Percentiles rank a stretch among this genome's conserved stretches.
Conservation (phyloP, 1,140 invertebrate species). For the Dinothrombium tinctorium region DNA sequence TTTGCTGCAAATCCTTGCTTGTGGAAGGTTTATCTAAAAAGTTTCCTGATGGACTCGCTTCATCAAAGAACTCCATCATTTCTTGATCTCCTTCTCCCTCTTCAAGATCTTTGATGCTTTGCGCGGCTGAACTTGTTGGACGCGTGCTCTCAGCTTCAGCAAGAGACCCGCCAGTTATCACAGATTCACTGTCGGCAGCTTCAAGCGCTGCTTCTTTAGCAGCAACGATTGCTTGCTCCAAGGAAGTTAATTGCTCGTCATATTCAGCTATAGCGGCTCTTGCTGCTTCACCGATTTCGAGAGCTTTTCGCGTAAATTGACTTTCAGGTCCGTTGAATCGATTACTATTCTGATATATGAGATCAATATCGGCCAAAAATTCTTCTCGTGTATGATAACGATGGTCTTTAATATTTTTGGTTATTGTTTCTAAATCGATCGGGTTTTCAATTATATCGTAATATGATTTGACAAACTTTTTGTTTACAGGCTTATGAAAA, state of each 20-base stretch:
- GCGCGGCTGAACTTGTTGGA: constrained; percentile 25
- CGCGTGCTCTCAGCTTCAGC: constrained; percentile 13
- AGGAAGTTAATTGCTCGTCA: constrained; percentile 48
- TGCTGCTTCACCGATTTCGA: constrained; percentile 45
- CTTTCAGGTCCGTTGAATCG: constrained; percentile 75
- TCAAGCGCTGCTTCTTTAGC: constrained; percentile 69
- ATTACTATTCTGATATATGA: constrained; percentile 63
- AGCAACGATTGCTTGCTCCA: constrained; percentile 61
- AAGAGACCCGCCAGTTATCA: constrained; percentile 30
- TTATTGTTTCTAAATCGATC: constrained; percentile 79
- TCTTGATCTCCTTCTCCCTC: background rate
- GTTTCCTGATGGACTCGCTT: background rate
- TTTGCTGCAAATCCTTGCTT: constrained; percentile 8
- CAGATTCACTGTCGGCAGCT: constrained; percentile 47
- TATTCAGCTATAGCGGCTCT: constrained; percentile 51
- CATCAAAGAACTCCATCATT: constrained; percentile 4
- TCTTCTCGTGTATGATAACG: constrained; percentile 72
- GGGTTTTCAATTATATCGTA: constrained; percentile 76
- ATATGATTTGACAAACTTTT: constrained; percentile 74
- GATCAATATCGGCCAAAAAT: constrained; percentile 63
- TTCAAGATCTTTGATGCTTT: background rate
- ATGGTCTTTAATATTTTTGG: constrained; percentile 43
- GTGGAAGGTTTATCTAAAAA: background rate
- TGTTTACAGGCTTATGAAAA: constrained; percentile 85
- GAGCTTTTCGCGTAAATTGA: constrained; percentile 61